Evolutionary conservation across 2,797 vertebrate species (phyloP), one percentile per base, ranked within the genome.

Genomic region (Tinamus major): DNA sequence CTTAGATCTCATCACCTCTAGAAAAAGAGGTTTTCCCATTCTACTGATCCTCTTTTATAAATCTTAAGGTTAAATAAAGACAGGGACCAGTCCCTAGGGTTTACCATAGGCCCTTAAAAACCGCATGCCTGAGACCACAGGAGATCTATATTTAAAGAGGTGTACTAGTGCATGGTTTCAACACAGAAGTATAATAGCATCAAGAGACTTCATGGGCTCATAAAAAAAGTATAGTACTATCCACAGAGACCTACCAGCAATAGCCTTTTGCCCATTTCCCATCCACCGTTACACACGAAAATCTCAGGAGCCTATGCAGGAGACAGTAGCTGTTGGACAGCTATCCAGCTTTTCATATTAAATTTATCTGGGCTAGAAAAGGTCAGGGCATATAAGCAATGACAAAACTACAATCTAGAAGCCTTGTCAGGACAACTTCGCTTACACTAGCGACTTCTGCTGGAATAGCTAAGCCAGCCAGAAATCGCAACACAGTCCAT

Each of bases 371-470:
- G 93, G 33, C 83, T 71, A 48, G 84, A 61, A 94, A 85, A 85
- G 86, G 93, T 88, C 94, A 74, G 76, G 67, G 76, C 96, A 53
- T 59, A 76, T 59, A 90, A 91, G 82, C 87, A 91, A 85, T 86
- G 89, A 96, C 91, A 94, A 93, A 95, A 93, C 85, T 96, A 79
- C 85, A 76, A 89, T 81, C 82, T 81, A 85, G 42, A 74, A 87
- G 67, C 29, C 91, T 56, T 91, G 92, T 92, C 67, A 63, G 92
- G 79, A 79, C 68, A 93, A 91, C 83, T 88, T 0, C 49, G 84
- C 83, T 88, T 81, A 79, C 89, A 84, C 70, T 37, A 76, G 55
- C 20, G 79, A 15, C 82, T 85, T 77, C 67, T 46, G 29, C 9
- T 84, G 91, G 91, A 89, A 80, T 1, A 48, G 55, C 42, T 51